Percentiles rank a stretch among this genome's conserved stretches.
phyloP scores from a whole-genome alignment of 2,888 invertebrate genomes.

The Dysmachus trigonus region DNA sequence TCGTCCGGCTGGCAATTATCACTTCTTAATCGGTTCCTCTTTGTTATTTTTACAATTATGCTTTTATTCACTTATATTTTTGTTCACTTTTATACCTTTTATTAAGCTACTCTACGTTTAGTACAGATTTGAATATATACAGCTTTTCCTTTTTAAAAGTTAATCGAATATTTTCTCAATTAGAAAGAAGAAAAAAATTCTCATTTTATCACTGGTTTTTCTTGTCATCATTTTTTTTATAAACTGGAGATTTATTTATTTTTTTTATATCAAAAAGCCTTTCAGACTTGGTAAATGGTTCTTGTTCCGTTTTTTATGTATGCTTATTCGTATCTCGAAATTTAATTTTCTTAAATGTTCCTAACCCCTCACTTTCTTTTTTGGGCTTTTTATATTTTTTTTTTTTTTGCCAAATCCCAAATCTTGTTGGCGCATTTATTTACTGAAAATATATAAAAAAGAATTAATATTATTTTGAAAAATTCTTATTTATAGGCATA shows the following conservation, averaged over 20 bases:
- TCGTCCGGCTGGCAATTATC: neutral
- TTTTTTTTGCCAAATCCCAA: neutral
- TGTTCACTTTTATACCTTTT: conserved; percentile 9
- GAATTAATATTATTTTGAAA: neutral
- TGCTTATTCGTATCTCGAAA: neutral
- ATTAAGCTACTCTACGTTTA: conserved; percentile 5
- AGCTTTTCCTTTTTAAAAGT: conserved; percentile 4
- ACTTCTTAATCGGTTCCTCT: neutral
- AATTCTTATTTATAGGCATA: neutral
- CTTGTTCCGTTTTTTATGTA: neutral
- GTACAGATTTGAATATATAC: conserved; percentile 38
- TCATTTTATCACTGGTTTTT: conserved; percentile 29
- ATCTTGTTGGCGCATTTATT: neutral
- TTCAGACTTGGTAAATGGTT: conserved; percentile 31
- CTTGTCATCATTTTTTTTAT: conserved; percentile 28
- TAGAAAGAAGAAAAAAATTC: conserved; percentile 13
- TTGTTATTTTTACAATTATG: conserved; percentile 22
- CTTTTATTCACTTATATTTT: neutral
- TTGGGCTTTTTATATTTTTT: neutral
- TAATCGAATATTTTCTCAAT: neutral
- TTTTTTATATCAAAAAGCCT: conserved; percentile 21
- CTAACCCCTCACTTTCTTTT: neutral
- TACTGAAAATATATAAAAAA: neutral
- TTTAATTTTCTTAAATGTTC: neutral
- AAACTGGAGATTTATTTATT: neutral